Percentiles rank a stretch among this genome's conserved stretches.
Evolutionary conservation across 2,113 vertebrate genomes (phyloP).

Genomic region (Reinhardtius hippoglossoides): DNA sequence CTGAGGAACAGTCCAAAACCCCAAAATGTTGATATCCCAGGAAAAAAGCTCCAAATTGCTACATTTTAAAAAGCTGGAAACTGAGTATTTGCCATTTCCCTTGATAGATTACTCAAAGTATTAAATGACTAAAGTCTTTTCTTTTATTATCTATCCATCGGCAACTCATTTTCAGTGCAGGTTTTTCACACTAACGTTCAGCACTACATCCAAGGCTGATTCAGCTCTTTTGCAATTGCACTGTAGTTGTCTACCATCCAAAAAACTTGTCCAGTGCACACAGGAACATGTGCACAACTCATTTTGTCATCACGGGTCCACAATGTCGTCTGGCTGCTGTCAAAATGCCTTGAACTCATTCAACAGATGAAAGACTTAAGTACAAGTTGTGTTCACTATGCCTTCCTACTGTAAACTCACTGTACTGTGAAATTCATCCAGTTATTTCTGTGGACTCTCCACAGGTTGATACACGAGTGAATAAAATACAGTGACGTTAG

Average conservation of each 20-base stretch:
- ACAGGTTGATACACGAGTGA: neutral
- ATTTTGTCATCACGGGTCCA: neutral
- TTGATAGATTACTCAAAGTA: neutral
- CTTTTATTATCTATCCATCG: neutral
- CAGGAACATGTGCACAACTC: slow-evolving; percentile 2
- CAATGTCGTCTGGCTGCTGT: neutral
- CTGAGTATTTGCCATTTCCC: neutral
- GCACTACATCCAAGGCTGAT: neutral
- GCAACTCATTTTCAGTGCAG: neutral
- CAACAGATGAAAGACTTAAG: neutral
- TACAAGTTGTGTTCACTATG: neutral
- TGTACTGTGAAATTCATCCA: neutral
- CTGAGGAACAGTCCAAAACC: neutral
- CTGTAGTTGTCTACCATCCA: neutral
- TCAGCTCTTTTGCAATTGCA: neutral
- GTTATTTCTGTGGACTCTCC: neutral
- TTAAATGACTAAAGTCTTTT: neutral
- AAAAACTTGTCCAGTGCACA: neutral
- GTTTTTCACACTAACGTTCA: neutral
- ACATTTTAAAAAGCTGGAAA: neutral
- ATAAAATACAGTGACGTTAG: neutral
- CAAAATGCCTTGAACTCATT: neutral
- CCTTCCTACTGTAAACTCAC: slow-evolving; percentile 8
- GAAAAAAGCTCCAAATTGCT: neutral
- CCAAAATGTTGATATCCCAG: neutral